Evolutionary conservation across 2,113 vertebrate genomes (phyloP).

Genomic region (Spilogale gracilis): DNA sequence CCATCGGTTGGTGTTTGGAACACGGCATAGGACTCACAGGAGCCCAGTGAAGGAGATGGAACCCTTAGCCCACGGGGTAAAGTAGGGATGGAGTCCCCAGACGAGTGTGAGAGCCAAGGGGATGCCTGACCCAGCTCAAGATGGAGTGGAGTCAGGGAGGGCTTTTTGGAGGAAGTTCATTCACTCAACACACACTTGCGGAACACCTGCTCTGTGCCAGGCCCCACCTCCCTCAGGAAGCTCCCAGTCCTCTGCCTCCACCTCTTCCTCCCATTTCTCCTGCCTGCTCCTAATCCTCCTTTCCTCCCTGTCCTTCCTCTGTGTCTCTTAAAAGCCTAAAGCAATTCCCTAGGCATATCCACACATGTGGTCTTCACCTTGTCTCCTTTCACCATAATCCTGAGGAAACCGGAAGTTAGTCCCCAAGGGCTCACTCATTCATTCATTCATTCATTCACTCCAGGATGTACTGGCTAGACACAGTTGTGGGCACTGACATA

Average conservation of each 20-base stretch:
- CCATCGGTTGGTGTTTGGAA: background rate
- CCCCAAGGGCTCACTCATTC: background rate
- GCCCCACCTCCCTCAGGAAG: fast-evolving
- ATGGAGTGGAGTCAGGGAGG: background rate
- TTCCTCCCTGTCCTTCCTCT: background rate
- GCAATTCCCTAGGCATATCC: background rate
- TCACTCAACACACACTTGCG: background rate
- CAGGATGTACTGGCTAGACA: background rate
- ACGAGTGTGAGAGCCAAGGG: background rate
- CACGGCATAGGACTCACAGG: background rate
- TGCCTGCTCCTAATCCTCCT: background rate
- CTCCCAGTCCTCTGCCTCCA: background rate
- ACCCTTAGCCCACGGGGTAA: background rate
- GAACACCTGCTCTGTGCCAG: background rate
- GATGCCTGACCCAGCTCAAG: background rate
- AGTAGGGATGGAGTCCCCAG: background rate
- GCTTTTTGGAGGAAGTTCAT: background rate
- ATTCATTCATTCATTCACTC: background rate
- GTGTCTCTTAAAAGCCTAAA: background rate
- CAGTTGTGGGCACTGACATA: background rate
- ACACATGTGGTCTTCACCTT: background rate
- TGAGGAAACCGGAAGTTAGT: background rate
- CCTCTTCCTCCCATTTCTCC: background rate
- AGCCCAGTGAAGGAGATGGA: background rate
- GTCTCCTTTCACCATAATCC: background rate